These are phyloP conservation scores for Therioaphis trifolii DNA, from an alignment of 2,888 invertebrate species.

Conservation along the genomic window DNA sequence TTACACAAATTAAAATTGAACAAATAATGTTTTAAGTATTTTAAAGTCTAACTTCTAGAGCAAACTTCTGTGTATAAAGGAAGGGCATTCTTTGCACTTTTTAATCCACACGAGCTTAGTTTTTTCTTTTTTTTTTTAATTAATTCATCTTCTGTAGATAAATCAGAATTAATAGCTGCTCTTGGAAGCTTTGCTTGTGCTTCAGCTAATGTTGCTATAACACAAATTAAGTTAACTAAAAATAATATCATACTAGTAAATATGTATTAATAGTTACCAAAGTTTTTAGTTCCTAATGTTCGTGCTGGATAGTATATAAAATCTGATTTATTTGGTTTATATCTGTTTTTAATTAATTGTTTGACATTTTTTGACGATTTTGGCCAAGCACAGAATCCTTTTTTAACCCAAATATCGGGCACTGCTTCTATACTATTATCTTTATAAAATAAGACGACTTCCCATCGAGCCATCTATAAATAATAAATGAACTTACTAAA, in stretches of 20 bases:
- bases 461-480: conserved; percentile 6
- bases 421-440: neutral
- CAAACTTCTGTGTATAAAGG: neutral
- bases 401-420: neutral
- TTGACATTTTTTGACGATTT: neutral
- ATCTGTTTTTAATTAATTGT: neutral
- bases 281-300: neutral
- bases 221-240: neutral
- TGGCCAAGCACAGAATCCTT: neutral
- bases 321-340: neutral
- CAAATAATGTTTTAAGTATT: neutral
- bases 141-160: neutral
- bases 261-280: neutral
- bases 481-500: neutral
- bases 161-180: neutral
- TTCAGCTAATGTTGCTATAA: conserved; percentile 12
- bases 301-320: conserved; percentile 4
- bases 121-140: neutral
- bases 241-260: neutral
- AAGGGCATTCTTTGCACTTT: neutral
- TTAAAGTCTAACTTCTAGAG: neutral
- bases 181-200: neutral
- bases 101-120: neutral
- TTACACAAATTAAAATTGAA: neutral
- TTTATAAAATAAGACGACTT: neutral